Evolutionary conservation across 2,113 vertebrate genomes (phyloP), one percentile per base, ranked within the genome.

Genomic region (Eclectus roratus): DNA sequence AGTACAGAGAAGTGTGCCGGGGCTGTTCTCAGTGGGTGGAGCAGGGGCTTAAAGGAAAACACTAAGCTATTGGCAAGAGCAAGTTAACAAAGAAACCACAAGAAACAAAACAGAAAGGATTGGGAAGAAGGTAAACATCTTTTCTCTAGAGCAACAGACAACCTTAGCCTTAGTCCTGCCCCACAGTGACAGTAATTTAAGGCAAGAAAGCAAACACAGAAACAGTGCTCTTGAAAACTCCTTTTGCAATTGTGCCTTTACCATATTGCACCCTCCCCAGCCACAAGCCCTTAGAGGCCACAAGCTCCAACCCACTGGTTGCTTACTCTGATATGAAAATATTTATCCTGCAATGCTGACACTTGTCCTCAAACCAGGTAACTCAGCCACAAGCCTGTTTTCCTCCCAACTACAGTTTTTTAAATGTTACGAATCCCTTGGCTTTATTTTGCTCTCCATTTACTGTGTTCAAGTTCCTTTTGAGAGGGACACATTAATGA

Each of bases 371-470:
- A 72, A 70, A 52, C 11, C 80, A 69, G 13, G 41, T 3, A 69
- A 53, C 13, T 15, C 49, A 72, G 44, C 47, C 50, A 83, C 80
- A 81, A 69, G 71, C 35, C 25, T 47, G 43, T n/a, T 66, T 84
- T 47, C 69, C 31, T 58, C 47, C 31, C 56, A 86, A 12, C 14
- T 43, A 0, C 14, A 77, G 56, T 49, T 89, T 92, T n/a, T 3
- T 56, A 88, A 72, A 19, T 23, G 55, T 15, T 64, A 65, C 65
- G 69, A 71, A 83, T 71, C 52, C 56, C 49, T 92, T 76, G 44
- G 52, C 86, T 82, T 89, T 84, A 61, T 86, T 95, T 92, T 89
- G 37, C 21, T 94, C 58, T 61, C 88, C 70, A 71, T 87, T 88
- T 91, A 37, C 41, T 12, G 16, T 50, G 49, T 43, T 66, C 80